phyloP scores from a whole-genome alignment of 2,113 vertebrate genomes.

The Odontophorus gujanensis region DNA sequence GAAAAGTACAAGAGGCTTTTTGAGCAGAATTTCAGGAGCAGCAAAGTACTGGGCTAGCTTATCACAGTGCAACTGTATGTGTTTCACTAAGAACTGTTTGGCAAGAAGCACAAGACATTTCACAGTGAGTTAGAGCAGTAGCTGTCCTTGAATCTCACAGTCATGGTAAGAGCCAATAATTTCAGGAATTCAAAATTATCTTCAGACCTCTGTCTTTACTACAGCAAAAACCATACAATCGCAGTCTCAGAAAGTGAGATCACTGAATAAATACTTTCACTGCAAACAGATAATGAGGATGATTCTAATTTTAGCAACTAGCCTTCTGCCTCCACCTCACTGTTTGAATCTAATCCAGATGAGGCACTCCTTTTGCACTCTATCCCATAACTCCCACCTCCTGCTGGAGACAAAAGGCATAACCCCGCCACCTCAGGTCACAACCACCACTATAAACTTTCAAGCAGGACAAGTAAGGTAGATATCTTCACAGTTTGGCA shows the following conservation, averaged over 20 bases:
- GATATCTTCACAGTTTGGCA: background rate
- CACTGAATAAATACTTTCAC: background rate
- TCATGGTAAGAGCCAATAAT: background rate
- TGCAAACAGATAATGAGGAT: background rate
- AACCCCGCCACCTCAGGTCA: background rate
- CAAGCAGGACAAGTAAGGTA: background rate
- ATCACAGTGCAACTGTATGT: background rate
- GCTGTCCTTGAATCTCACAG: background rate
- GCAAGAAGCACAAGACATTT: background rate
- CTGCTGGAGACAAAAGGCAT: background rate
- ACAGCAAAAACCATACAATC: background rate
- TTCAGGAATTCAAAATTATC: background rate
- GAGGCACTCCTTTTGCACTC: background rate
- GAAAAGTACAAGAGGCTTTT: background rate
- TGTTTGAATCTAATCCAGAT: background rate
- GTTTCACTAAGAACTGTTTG: background rate
- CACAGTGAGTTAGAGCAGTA: background rate
- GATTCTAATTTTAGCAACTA: background rate
- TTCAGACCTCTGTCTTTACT: background rate
- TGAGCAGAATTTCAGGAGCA: background rate
- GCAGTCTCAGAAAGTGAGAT: background rate
- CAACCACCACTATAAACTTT: background rate
- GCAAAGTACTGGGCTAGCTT: background rate
- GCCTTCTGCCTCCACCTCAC: background rate
- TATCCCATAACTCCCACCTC: background rate